Base-by-base conservation (phyloP, 2,797 vertebrate species). In the Schizopygopsis pylzovi region DNA sequence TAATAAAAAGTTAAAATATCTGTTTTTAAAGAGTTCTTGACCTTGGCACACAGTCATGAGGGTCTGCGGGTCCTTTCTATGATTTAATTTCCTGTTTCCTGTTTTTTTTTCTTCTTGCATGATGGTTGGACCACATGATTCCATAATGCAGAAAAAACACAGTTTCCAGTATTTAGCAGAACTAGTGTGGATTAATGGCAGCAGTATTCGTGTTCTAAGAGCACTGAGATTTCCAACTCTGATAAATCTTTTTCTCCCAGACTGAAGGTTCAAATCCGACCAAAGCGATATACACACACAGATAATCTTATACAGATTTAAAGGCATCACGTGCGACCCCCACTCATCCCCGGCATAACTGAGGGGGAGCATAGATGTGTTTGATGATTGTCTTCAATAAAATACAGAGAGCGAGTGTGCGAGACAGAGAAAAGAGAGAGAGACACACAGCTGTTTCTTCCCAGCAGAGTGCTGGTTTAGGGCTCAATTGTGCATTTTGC, bases 401-500 rank as follows among this genome's bases (percentile, higher is more conserved):
- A 67, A 76, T 39, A 59, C 52, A 71, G 79, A 45, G 79, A 77
- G 72, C 11, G 63, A 79, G 49, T 22, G 49, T 47, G 75, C 41
- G 22, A 61, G 65, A 71, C 9, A 82, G 63, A 82, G 61, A 77
- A 59, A n/a, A 63, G n/a, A 82, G 73, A 86, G 73, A 82, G 73
- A 59, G 65, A 77, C 75, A 79, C 41, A 71, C 73, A 86, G 88
- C 86, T 92, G 47, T 90, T 89, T 87, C 84, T 90, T 88, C 85
- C 90, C 89, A 72, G 87, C 91, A 95, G 93, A 89, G 96, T 96
- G 95, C 96, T 95, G 97, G 97, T 98, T 98, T 97, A 96, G 97
- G 98, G 97, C 97, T 98, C 97, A 98, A 98, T 98, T 98, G 98
- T 99, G 98, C 97, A 97, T 99, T 99, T 98, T 98, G 97, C 96